Evolutionary conservation across 2,113 vertebrate genomes (phyloP).

Genomic region (Lophochroa leadbeateri): DNA sequence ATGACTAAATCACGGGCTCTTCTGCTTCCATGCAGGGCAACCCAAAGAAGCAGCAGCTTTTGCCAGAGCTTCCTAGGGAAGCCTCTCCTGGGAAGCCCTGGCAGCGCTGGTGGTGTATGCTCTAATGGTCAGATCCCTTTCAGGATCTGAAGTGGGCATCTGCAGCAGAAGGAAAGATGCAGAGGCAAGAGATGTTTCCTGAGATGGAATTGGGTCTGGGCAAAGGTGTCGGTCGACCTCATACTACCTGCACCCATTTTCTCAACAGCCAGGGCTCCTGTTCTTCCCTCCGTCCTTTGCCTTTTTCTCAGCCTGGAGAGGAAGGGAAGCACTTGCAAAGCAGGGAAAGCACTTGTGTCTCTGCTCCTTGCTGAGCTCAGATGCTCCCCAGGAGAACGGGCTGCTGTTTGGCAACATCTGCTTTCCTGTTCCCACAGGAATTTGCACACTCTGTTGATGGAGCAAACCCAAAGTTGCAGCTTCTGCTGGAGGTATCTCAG

Average conservation of each 20-base stretch:
- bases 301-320: neutral
- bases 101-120: neutral
- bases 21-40: neutral
- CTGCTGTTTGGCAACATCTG: neutral
- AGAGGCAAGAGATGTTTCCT: neutral
- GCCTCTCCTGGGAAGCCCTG: neutral
- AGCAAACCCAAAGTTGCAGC: neutral
- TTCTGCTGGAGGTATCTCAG: neutral
- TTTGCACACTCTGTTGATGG: neutral
- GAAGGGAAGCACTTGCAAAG: neutral
- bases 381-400: neutral
- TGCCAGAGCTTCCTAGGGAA: neutral
- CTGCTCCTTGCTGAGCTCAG: neutral
- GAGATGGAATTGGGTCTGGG: neutral
- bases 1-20: neutral
- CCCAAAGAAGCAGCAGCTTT: neutral
- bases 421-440: neutral
- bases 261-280: neutral
- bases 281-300: neutral
- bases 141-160: neutral
- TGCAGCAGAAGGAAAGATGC: neutral
- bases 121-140: neutral
- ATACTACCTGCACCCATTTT: neutral
- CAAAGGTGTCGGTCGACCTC: neutral
- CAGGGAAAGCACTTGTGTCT: neutral